Conservation (phyloP, 2,113 vertebrate genomes). For the Holacanthus passer region DNA sequence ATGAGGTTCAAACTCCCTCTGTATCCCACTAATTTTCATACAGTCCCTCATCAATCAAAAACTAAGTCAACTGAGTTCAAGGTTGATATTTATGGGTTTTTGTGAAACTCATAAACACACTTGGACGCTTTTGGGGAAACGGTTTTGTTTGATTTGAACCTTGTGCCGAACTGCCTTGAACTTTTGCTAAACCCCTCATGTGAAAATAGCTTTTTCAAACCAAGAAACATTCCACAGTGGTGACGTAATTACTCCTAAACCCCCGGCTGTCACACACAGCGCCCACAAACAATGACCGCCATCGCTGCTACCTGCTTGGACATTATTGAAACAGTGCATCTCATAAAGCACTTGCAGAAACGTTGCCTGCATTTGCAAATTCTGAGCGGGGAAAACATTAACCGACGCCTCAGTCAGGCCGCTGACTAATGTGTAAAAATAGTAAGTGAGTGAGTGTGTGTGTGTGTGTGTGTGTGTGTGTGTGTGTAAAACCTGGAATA, state of each 20-base stretch:
- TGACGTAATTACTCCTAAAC: constrained; percentile 19
- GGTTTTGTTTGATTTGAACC: neutral
- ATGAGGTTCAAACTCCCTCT: neutral
- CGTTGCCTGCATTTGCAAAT: fast-evolving
- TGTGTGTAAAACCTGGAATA: constrained; percentile 30
- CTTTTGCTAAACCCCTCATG: neutral
- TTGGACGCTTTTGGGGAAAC: neutral
- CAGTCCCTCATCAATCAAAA: neutral
- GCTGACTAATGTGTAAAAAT: constrained; percentile 48
- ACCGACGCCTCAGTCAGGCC: neutral
- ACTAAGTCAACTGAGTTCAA: no score
- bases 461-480: no score
- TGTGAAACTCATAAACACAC: neutral
- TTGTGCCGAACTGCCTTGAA: neutral
- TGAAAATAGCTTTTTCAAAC: neutral
- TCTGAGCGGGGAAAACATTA: constrained; percentile 8
- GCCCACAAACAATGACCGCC: neutral
- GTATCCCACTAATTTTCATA: neutral
- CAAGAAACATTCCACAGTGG: constrained; percentile 20
- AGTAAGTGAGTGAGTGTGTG: neutral
- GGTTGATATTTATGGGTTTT: neutral
- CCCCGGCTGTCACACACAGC: constrained; percentile 11
- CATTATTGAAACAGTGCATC: constrained; percentile 5
- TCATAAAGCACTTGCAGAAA: neutral
- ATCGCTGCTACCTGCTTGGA: neutral